Percentiles rank a stretch among this genome's conserved stretches.
phyloP scores from a whole-genome alignment of 2,888 invertebrate genomes.

The Hemaris fuciformis region DNA sequence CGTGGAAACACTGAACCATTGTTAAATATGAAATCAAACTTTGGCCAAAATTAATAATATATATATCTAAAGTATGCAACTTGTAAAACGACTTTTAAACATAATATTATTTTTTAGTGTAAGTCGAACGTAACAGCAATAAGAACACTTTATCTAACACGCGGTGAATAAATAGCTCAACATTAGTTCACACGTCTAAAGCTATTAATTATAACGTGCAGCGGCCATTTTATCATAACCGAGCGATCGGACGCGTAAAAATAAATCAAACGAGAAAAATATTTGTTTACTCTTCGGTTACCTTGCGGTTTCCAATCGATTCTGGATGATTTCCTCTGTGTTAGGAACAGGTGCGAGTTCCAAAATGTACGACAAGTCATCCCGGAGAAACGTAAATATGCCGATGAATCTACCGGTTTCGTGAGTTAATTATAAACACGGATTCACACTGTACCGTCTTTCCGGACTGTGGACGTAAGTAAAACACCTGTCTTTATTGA shows the following conservation, averaged over 20 bases:
- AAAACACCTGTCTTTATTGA: neutral
- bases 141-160: constrained; percentile 14
- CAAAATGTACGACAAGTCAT: neutral
- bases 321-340: neutral
- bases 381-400: neutral
- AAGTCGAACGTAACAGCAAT: constrained; percentile 8
- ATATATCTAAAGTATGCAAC: no score
- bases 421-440: neutral
- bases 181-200: constrained; percentile 48
- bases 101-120: no score
- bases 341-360: neutral
- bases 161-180: constrained; percentile 41
- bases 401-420: neutral
- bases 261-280: constrained; percentile 16
- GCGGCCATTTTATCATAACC: constrained; percentile 40
- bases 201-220: constrained; percentile 44
- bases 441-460: neutral
- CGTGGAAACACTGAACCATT: neutral
- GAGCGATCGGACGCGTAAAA: constrained; percentile 26
- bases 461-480: neutral
- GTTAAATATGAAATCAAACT: neutral
- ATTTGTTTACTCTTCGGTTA: neutral
- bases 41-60: no score
- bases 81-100: no score
- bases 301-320: neutral